Evolutionary conservation across 2,113 vertebrate genomes (phyloP), one percentile per base, ranked within the genome.

Genomic region (Siniperca knerii): DNA sequence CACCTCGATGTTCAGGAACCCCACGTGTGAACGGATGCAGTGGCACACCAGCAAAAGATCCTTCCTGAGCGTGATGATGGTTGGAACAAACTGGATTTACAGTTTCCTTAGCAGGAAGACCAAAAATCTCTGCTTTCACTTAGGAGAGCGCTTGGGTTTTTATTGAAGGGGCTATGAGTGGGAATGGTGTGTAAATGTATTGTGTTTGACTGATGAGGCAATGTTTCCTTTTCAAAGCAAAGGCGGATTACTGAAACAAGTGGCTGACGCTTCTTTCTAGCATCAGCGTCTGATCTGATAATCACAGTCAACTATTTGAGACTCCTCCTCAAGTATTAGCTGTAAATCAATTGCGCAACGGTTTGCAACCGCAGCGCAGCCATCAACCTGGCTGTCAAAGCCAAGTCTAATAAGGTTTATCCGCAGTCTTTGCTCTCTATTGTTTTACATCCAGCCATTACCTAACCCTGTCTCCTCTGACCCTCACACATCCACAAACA

Each of bases 361-460:
- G 57, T 79, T 90, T 62, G 66, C 69, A 83, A 77, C 64, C 77
- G 35, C 69, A 55, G 52, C 16, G 29, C 81, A 74, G 84, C 75
- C 81, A 79, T 86, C 76, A 75, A 83, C 70, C 48, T 40, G 54
- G 62, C 77, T 80, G 77, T 82, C 76, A 75, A 72, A 79, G 55
- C 73, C 84, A 78, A 86, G 46, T 35, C 81, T 81, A 89, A 92
- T 74, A 73, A 79, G 71, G 42, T 77, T 66, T 61, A 62, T 86
- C 64, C 57, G 16, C 65, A 52, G 48, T 79, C 76, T 88, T 60
- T 37, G 44, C 78, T 67, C 77, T 80, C 69, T 54, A 73, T 90
- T 93, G 87, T 93, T 80, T 90, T 78, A 84, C 78, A 85, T 93
- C 79, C 90, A 91, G 90, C 88, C 90, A 83, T 93, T 89, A 91